Base-by-base conservation (phyloP, 2,797 vertebrate species). In the Tragelaphus oryx region DNA sequence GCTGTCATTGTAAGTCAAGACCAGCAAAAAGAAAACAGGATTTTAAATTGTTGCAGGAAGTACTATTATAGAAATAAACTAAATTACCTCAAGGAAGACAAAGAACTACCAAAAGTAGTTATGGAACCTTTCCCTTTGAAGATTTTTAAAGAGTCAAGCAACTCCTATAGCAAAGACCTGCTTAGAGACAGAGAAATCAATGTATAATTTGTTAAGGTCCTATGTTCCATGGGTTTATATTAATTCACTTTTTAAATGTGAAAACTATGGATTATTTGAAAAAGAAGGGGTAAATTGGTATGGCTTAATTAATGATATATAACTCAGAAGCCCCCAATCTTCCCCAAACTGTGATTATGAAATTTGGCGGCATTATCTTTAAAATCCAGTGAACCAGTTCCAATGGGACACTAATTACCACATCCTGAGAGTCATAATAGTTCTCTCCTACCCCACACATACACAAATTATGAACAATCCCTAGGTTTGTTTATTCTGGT, bases 1-100 rank as follows among this genome's bases (percentile, higher is more conserved):
- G 30, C 30, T 92, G 11, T 86, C 84, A 50, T 93, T 96, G 94
- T 89, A 80, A 91, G 28, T 87, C 48, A 95, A 90, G 79, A 59
- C 22, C 59, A 82, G n/a, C 46, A 60, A 88, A 84, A 83, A 55
- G 44, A 84, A 87, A 91, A 30, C 6, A 75, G 28, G 12, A 79
- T 87, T 93, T 96, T 83, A 88, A 86, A 91, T 75, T 88, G 26
- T 44, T 75, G 2, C 7, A 88, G 48, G 78, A 92, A 14, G 4
- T 3, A 80, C 44, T 83, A 17, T 94, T 85, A 82, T 12, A 91
- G 78, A 97, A 83, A 22, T 59, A 91, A 97, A 92, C 33, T 57
- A 95, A 93, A 65, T 83, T 80, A 81, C 57, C 85, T 83, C 46
- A 83, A 57, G 37, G 48, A 62, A 79, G 44, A 79, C 60, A 78